Conservation (phyloP, 2,113 vertebrate species). For the Phasianus colchicus region DNA sequence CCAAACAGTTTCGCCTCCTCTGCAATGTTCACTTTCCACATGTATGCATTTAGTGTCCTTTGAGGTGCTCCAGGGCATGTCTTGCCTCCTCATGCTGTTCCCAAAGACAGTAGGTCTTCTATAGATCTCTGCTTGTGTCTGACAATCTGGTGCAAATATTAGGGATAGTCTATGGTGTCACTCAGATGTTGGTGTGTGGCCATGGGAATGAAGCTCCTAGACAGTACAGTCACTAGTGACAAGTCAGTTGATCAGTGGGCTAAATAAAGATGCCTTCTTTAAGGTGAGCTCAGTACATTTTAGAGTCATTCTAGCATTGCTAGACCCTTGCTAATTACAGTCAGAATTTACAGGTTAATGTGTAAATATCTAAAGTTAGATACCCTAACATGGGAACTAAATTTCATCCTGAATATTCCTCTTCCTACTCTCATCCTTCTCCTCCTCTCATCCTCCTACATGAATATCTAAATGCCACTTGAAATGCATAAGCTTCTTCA, state of each 20-base stretch:
- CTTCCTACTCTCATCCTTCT: too few species aligned
- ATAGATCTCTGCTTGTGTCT: not conserved
- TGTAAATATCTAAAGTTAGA: not conserved
- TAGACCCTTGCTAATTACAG: not conserved
- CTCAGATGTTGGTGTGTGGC: not conserved
- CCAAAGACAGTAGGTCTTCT: not conserved
- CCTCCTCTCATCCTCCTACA: not conserved
- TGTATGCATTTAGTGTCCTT: not conserved
- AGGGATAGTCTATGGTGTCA: not conserved
- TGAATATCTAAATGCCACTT: slow-evolving; percentile 44
- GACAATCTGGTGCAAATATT: not conserved
- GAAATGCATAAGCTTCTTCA: not conserved
- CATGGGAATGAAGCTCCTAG: not conserved
- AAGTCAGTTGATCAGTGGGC: not conserved
- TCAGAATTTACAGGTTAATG: not conserved
- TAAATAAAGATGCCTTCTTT: not conserved
- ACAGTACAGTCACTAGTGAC: not conserved
- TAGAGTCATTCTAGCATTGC: not conserved
- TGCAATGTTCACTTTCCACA: not conserved
- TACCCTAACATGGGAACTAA: not conserved
- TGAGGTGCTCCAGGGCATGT: not conserved
- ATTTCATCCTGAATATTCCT: slow-evolving; percentile 9
- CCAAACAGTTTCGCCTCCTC: not conserved
- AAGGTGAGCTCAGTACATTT: not conserved
- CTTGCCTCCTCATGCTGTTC: not conserved